These are phyloP conservation scores for Piaya cayana DNA, from an alignment of 2,113 vertebrate species.

Conservation along the genomic window DNA sequence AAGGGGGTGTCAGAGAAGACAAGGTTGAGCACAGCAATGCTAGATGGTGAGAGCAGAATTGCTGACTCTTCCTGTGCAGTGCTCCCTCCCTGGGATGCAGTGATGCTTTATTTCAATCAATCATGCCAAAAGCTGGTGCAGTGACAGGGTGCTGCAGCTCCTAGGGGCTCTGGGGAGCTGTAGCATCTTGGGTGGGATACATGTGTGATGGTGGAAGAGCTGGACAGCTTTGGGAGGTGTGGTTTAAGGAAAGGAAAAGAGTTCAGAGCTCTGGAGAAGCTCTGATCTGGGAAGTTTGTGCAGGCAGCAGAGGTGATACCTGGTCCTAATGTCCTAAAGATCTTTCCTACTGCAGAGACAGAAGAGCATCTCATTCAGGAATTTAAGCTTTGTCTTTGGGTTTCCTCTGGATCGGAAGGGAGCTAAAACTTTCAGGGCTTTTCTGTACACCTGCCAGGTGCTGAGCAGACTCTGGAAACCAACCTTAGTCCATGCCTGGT, in stretches of 20 bases:
- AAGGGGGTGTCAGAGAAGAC: neutral
- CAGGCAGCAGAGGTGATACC: neutral
- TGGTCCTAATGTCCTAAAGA: neutral
- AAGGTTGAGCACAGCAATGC: neutral
- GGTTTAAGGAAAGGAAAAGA: neutral
- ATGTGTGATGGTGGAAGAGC: neutral
- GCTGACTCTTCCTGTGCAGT: accelerated
- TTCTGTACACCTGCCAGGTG: neutral
- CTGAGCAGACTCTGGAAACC: neutral
- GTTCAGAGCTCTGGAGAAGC: neutral
- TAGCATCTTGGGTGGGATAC: neutral
- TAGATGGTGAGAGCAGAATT: neutral
- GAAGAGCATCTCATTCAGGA: neutral
- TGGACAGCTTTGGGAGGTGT: neutral
- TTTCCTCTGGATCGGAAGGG: neutral
- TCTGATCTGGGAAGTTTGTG: accelerated
- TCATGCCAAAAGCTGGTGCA: neutral
- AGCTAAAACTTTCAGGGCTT: neutral
- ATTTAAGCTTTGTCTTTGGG: neutral
- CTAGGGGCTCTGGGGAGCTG: neutral
- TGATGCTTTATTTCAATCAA: neutral
- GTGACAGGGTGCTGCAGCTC: neutral
- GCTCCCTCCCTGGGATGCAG: accelerated
- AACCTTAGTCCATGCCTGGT: neutral
- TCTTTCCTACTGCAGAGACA: neutral